Evolutionary conservation across 2,888 invertebrate genomes (phyloP).

Genomic region (Minunthozetes semirufus): DNA sequence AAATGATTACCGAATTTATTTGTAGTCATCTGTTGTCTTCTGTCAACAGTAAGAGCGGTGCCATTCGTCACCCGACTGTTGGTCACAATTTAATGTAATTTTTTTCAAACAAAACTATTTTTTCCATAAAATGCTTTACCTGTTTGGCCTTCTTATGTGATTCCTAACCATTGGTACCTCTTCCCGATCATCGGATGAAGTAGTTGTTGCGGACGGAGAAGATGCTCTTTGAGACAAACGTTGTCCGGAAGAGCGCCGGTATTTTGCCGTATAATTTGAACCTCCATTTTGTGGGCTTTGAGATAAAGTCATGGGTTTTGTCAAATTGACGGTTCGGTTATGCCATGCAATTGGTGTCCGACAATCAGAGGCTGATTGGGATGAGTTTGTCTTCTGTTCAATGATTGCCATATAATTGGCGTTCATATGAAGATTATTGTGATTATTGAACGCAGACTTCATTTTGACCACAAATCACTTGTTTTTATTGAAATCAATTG

Average conservation of each 20-base stretch:
- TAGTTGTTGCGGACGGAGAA: slow-evolving; percentile 36
- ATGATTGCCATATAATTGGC: background rate
- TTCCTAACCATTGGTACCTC: slow-evolving; percentile 42
- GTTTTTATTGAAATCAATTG: too few relatives aligned
- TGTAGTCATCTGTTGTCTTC: background rate
- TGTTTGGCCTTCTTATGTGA: slow-evolving; percentile 33
- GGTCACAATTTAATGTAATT: background rate
- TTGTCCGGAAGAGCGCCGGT: slow-evolving; percentile 12
- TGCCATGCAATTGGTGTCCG: slow-evolving; percentile 42
- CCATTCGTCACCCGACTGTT: background rate
- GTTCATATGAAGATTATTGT: background rate
- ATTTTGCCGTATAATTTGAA: background rate
- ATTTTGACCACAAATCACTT: background rate
- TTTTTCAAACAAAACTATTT: background rate
- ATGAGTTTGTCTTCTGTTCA: slow-evolving; percentile 18
- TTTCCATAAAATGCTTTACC: background rate
- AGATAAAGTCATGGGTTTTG: slow-evolving; percentile 11
- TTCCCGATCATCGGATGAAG: slow-evolving; percentile 42
- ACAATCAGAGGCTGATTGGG: slow-evolving; percentile 30
- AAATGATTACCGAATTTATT: slow-evolving; percentile 12
- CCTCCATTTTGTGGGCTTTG: background rate
- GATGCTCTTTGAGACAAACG: slow-evolving; percentile 34
- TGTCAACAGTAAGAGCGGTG: background rate
- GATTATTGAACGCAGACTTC: background rate
- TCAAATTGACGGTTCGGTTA: slow-evolving; percentile 39